Base-by-base conservation (phyloP, 2,113 vertebrate genomes). In the Corynorhinus townsendii region DNA sequence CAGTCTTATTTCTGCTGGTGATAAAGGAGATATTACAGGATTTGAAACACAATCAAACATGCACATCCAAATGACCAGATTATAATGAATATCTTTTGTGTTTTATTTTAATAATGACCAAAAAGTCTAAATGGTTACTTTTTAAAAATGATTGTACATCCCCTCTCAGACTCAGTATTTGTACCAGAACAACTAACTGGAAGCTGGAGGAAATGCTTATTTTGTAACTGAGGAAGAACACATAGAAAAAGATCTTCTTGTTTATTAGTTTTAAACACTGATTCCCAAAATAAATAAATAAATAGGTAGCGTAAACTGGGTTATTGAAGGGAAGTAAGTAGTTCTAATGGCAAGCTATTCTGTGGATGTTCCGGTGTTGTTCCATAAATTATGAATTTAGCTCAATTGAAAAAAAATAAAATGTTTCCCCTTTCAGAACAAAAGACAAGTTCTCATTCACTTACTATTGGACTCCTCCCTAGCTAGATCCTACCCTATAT, bases 21-120 rank as follows among this genome's bases (percentile, higher is more conserved):
- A 83, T 94, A 95, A 95, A 96, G 73, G 73, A 95, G 86, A 38
- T 33, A 85, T 56, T 93, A n/a, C 30, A 92, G 17, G 20, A 80
- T 30, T 76, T 75, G 89, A 49, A 86, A 75, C 38, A 71, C 71
- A 95, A 76, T 75, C 54, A 88, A 92, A 73, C 83, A 62, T 66
- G 33, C n/a, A 79, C 69, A 90, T 16, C 1, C 56, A 84, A 96
- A 87, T 81, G 92, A 75, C 24, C 19, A 92, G 72, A 83, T 92
- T 22, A 80, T 91, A 94, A 89, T 95, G 95, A 71, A 20, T 73
- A 72, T 0, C 38, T 93, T 95, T 94, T 95, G 75, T 77, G 71
- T 68, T 85, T 89, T 91, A 84, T 85, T 80, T 83, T 79, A 95
- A 90, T 73, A 88, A 79, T 71, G 12, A 85, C 47, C 88, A 68